Evolutionary conservation across 64 coral and sea anemone species (phyloP).

Genomic region (Stylophora pistillata): DNA sequence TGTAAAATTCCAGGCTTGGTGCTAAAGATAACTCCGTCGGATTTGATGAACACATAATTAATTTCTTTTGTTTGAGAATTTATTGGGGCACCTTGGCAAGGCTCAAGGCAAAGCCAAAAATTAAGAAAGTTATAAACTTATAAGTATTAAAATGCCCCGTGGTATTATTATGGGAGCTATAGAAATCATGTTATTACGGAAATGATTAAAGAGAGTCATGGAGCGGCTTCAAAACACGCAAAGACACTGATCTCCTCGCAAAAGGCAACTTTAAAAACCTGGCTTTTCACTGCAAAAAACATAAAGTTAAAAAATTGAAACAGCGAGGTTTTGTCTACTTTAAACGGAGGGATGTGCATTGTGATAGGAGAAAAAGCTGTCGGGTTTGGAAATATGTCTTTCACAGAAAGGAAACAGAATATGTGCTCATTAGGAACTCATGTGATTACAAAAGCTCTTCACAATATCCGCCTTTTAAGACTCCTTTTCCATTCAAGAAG

Average conservation of each 20-base stretch:
- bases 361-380: neutral
- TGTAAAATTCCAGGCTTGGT: no score
- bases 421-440: constrained; percentile 2
- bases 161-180: no score
- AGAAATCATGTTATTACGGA: no score
- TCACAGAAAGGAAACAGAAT: neutral
- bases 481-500: neutral
- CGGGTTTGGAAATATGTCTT: neutral
- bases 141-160: neutral
- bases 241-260: no score
- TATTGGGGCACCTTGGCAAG: neutral
- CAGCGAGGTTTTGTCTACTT: no score
- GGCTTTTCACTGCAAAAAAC: no score
- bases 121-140: neutral
- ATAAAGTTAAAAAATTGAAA: no score
- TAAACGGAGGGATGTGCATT: neutral
- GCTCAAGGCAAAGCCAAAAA: neutral
- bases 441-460: neutral
- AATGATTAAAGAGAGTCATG: no score
- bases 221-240: no score
- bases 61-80: neutral
- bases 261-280: no score
- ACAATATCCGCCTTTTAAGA: constrained; percentile 22
- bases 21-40: no score
- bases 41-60: no score